These are phyloP conservation scores for Brachyptera putata DNA, from an alignment of 2,888 invertebrate genomes.

Conservation along the genomic window DNA sequence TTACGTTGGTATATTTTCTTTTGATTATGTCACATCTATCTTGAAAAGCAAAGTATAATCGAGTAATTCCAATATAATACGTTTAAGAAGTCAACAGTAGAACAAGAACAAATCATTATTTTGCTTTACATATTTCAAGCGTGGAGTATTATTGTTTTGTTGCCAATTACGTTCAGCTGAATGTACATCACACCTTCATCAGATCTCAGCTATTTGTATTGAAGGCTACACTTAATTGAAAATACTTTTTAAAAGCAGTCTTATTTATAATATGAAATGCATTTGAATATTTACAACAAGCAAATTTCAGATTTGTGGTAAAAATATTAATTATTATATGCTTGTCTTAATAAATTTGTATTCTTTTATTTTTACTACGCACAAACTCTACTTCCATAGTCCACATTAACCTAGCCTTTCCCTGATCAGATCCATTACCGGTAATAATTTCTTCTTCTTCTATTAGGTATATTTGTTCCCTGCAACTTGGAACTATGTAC, in stretches of 20 bases:
- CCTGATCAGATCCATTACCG: neutral
- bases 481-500: slow-evolving; percentile 1
- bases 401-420: too few relatives aligned
- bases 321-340: neutral
- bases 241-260: slow-evolving; percentile 24
- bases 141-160: too few relatives aligned
- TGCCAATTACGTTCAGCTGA: neutral
- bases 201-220: neutral
- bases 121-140: too few relatives aligned
- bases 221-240: slow-evolving; percentile 7
- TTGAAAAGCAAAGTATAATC: too few relatives aligned
- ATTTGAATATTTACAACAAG: slow-evolving; percentile 1
- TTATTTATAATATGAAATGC: slow-evolving; percentile 14
- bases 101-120: too few relatives aligned
- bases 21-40: neutral
- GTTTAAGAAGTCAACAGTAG: neutral
- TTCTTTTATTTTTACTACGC: neutral
- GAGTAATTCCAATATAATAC: too few relatives aligned
- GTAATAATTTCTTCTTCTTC: neutral
- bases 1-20: neutral
- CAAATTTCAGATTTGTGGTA: slow-evolving; percentile 15
- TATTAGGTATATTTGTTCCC: neutral
- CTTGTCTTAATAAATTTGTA: neutral
- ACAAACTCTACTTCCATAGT: neutral
- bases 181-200: neutral